phyloP scores from a whole-genome alignment of 2,113 vertebrate genomes.

The Chelonoidis abingdonii region DNA sequence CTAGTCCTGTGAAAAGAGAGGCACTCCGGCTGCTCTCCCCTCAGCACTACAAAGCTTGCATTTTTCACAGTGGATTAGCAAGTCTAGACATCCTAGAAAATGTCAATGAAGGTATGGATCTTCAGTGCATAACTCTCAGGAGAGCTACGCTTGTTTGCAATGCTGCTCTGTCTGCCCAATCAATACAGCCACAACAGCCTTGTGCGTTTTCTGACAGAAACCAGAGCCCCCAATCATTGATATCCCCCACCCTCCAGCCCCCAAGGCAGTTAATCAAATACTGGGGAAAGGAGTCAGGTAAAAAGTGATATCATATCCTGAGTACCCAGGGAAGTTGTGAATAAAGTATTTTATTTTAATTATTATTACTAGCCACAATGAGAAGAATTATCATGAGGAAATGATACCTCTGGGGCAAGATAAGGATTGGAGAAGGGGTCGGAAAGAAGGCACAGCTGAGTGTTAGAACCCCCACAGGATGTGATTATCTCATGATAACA shows the following conservation, averaged over 20 bases:
- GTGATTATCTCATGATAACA: constrained; percentile 87
- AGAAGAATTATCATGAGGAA: constrained; percentile 82
- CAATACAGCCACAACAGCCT: constrained; percentile 73
- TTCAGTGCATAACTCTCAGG: constrained; percentile 60
- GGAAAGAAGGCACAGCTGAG: constrained; percentile 79
- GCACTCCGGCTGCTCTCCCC: not conserved
- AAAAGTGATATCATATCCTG: constrained; percentile 31
- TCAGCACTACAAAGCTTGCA: constrained; percentile 62
- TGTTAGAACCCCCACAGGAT: constrained; percentile 79
- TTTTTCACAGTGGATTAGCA: constrained; percentile 77
- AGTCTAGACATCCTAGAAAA: constrained; percentile 77
- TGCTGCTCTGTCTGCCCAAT: constrained; percentile 57
- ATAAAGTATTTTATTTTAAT: constrained; percentile 79
- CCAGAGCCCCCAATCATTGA: constrained; percentile 22
- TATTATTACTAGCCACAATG: constrained; percentile 74
- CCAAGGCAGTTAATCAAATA: constrained; percentile 57
- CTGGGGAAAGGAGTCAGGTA: not conserved
- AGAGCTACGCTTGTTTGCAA: constrained; percentile 64
- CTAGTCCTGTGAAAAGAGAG: not conserved
- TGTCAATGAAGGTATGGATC: constrained; percentile 77
- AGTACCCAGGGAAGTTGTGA: constrained; percentile 72
- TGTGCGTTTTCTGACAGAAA: constrained; percentile 61
- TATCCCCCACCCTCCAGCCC: constrained; percentile 12
- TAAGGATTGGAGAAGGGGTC: constrained; percentile 55
- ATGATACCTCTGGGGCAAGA: constrained; percentile 80